Conservation (phyloP, 2,888 invertebrate species). For the Nephrotoma appendiculata region DNA sequence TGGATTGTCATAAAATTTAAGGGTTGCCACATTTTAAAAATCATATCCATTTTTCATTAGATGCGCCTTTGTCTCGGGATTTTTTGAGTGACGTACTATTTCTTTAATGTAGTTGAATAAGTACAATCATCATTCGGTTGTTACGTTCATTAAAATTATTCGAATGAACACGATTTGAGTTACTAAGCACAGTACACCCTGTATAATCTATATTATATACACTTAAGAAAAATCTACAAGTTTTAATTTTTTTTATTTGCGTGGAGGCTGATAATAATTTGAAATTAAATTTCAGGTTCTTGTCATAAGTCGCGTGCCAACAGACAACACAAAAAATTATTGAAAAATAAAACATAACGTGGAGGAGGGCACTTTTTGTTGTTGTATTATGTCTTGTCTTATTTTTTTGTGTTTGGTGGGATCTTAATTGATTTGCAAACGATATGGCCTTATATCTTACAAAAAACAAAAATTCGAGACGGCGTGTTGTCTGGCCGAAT, state of each 20-base stretch:
- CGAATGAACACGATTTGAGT: too few relatives aligned
- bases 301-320: neutral
- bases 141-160: too few relatives aligned
- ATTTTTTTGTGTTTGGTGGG: neutral
- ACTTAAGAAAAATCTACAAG: neutral
- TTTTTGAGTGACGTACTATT: too few relatives aligned
- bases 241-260: neutral
- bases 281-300: neutral
- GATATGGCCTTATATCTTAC: neutral
- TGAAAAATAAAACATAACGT: neutral
- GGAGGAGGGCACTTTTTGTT: neutral
- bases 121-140: too few relatives aligned
- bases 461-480: neutral
- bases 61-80: too few relatives aligned
- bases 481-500: neutral
- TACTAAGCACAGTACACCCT: neutral
- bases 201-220: neutral
- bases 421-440: neutral
- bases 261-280: neutral
- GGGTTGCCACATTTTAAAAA: too few relatives aligned
- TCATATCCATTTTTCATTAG: too few relatives aligned
- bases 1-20: too few relatives aligned
- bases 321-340: neutral
- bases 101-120: too few relatives aligned
- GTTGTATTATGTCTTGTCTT: neutral